Conservation (phyloP, 2,888 invertebrate genomes). For the Cheilosia vulpina region DNA sequence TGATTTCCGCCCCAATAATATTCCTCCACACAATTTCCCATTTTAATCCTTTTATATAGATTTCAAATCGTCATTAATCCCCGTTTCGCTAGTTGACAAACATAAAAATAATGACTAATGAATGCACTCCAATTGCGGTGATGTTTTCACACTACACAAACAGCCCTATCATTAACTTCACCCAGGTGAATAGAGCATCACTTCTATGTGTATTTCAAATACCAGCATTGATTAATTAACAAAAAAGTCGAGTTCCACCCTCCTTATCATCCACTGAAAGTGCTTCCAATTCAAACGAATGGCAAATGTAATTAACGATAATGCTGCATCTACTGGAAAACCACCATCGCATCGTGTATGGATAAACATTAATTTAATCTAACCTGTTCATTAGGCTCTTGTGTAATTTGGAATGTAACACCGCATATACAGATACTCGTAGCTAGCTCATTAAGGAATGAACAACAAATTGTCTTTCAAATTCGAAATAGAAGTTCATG, state of each 20-base stretch:
- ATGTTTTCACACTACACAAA: constrained; percentile 22
- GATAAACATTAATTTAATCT: constrained; percentile 65
- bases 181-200: constrained; percentile 34
- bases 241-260: constrained; percentile 14
- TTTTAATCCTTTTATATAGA: constrained; percentile 15
- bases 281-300: constrained; percentile 43
- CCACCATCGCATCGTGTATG: constrained; percentile 21
- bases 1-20: constrained; percentile 20
- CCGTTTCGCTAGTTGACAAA: constrained; percentile 46
- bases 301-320: constrained; percentile 60
- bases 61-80: constrained; percentile 36
- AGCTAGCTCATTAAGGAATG: constrained; percentile 38
- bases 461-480: constrained; percentile 63
- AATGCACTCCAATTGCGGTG: constrained; percentile 39
- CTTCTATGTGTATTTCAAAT: constrained; percentile 34
- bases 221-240: constrained; percentile 59
- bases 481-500: not conserved
- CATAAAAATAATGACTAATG: constrained; percentile 60
- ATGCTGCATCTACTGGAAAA: constrained; percentile 33
- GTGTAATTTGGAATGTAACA: constrained; percentile 33
- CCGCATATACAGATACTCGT: not conserved
- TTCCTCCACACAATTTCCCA: constrained; percentile 1
- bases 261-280: not conserved
- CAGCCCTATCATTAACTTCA: constrained; percentile 48
- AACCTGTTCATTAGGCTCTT: constrained; percentile 54